Evolutionary conservation across 23 tunicate genomes (phyloP).

Genomic region (Ascidia mentula): DNA sequence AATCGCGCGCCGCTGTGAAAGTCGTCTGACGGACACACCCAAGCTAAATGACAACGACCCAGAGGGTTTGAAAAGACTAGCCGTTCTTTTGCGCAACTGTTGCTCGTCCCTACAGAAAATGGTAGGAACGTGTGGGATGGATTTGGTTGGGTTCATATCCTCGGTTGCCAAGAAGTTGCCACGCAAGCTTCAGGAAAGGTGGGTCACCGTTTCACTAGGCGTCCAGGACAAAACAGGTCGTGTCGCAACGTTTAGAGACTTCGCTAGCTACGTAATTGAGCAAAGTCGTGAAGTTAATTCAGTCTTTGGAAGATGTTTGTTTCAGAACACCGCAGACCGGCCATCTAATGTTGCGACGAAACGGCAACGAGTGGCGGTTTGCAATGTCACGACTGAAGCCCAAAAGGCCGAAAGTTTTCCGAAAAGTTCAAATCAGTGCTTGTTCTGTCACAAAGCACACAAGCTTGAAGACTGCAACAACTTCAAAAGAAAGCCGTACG

Average conservation of each 20-base stretch:
- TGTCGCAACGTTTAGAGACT: slow-evolving; percentile 21
- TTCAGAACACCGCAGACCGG: background rate
- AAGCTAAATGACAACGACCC: slow-evolving; percentile 5
- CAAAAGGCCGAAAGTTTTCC: too few species aligned
- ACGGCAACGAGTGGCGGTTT: too few species aligned
- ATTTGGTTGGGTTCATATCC: slow-evolving; percentile 7
- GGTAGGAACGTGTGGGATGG: background rate
- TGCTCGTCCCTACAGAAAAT: slow-evolving; percentile 8
- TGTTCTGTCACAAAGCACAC: too few species aligned
- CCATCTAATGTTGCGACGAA: background rate
- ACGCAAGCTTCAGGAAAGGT: background rate
- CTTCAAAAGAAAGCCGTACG: too few species aligned
- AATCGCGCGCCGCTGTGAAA: slow-evolving; percentile 20
- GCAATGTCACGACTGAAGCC: too few species aligned
- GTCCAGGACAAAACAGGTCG: background rate
- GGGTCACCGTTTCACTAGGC: slow-evolving; percentile 14
- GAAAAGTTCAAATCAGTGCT: too few species aligned
- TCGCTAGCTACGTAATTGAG: slow-evolving; percentile 23
- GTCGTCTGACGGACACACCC: background rate
- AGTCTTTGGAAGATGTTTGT: slow-evolving; percentile 5
- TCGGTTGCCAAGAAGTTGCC: slow-evolving; percentile 22
- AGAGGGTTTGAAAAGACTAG: slow-evolving; percentile 22
- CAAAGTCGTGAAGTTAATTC: slow-evolving; percentile 24
- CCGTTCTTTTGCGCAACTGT: slow-evolving; percentile 7
- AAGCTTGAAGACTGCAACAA: too few species aligned